These are phyloP conservation scores for Drosophila pegasa DNA, from an alignment of 2,888 invertebrate genomes.

Conservation along the genomic window DNA sequence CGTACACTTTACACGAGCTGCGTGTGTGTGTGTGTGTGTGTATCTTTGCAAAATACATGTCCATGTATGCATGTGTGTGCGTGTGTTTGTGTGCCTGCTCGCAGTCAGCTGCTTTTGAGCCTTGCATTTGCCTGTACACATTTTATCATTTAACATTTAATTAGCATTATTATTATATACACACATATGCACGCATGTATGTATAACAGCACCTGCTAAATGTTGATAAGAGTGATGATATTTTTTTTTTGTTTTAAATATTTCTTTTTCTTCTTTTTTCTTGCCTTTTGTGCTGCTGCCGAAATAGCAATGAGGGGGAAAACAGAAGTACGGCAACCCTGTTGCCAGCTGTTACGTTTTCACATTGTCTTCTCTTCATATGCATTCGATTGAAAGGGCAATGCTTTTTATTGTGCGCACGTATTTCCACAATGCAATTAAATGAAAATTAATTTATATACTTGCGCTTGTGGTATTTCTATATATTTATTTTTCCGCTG, in stretches of 20 bases:
- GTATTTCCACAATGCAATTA: not conserved
- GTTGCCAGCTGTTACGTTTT: slow-evolving; percentile 37
- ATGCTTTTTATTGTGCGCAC: slow-evolving; percentile 5
- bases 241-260: slow-evolving; percentile 12
- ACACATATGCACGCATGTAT: not conserved
- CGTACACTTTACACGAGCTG: not conserved
- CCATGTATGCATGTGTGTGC: not conserved
- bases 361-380: not conserved
- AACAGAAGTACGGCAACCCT: slow-evolving; percentile 32
- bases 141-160: slow-evolving; percentile 54
- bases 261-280: slow-evolving; percentile 2
- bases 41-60: slow-evolving; percentile 9
- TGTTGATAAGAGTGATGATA: slow-evolving; percentile 49
- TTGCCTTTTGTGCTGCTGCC: slow-evolving; percentile 9
- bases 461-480: not conserved
- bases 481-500: not conserved
- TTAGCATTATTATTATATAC: slow-evolving; percentile 38
- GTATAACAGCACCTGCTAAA: slow-evolving; percentile 30
- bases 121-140: slow-evolving; percentile 20
- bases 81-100: not conserved
- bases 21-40: slow-evolving; percentile 16
- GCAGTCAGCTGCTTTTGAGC: slow-evolving; percentile 45
- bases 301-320: slow-evolving; percentile 15
- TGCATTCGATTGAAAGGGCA: slow-evolving; percentile 28
- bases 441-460: not conserved